phyloP scores from a whole-genome alignment of 2,113 vertebrate species.

The Empidonax traillii region DNA sequence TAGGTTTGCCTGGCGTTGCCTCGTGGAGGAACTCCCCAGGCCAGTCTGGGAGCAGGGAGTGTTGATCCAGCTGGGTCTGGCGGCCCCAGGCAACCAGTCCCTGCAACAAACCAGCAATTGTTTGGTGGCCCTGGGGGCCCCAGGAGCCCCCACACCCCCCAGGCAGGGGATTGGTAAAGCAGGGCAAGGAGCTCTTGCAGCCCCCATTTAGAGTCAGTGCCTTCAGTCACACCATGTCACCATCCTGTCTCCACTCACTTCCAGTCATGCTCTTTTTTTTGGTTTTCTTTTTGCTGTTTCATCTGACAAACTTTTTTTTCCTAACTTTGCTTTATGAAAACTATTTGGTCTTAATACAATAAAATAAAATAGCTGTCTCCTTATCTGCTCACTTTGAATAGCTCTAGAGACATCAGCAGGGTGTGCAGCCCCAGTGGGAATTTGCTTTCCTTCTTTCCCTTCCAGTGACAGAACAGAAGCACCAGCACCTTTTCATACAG shows the following conservation, averaged over 20 bases:
- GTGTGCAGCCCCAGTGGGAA: not conserved
- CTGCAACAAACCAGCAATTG: constrained; percentile 30
- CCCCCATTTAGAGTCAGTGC: accelerated
- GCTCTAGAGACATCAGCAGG: not conserved
- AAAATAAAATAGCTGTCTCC: not conserved
- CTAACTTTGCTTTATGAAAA: not conserved
- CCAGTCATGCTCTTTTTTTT: not conserved
- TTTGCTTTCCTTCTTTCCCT: not conserved
- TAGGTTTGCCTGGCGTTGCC: not conserved
- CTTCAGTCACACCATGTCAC: not conserved
- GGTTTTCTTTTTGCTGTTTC: not conserved
- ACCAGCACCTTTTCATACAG: accelerated
- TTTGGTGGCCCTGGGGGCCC: not conserved
- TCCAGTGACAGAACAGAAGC: not conserved
- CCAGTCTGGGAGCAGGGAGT: not conserved
- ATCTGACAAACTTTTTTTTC: not conserved
- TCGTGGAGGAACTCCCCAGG: not conserved
- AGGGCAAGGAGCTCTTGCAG: not conserved
- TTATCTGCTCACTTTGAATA: not conserved
- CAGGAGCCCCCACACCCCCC: not conserved
- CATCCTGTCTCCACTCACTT: accelerated
- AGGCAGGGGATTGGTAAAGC: not conserved
- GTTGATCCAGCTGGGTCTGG: constrained; percentile 44
- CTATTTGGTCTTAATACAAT: not conserved
- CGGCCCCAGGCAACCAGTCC: not conserved